A percentile compares a stretch with the other conserved stretches of the same genome.
Conservation (phyloP, 2,113 vertebrate genomes). For the Ptyas mucosa region DNA sequence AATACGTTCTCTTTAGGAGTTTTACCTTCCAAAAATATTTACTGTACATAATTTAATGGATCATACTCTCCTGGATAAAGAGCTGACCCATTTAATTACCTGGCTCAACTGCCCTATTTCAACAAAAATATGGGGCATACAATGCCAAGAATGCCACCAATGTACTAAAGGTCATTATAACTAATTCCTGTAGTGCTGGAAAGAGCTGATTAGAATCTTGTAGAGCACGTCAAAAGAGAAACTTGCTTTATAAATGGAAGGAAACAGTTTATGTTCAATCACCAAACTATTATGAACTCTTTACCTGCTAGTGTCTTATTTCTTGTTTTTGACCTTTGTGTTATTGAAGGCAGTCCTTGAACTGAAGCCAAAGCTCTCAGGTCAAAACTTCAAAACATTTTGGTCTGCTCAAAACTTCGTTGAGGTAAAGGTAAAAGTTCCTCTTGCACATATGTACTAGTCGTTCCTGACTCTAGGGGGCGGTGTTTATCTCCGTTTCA, state of each 20-base stretch:
- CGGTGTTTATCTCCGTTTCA: no score
- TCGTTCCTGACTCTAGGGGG: no score
- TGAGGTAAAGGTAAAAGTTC: no score
- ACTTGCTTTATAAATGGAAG: constrained; percentile 15
- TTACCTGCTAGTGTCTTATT: background rate
- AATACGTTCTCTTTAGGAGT: constrained; percentile 73
- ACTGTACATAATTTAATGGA: constrained; percentile 77
- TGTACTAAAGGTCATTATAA: constrained; percentile 10
- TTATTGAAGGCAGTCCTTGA: background rate
- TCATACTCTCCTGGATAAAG: constrained; percentile 73
- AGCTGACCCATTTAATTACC: constrained; percentile 77
- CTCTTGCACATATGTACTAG: no score
- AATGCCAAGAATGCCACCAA: constrained; percentile 6
- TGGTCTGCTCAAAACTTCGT: background rate
- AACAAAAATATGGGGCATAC: constrained; percentile 43
- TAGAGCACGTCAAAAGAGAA: constrained; percentile 34
- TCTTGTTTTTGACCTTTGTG: background rate
- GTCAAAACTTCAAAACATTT: background rate
- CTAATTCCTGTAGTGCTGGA: background rate
- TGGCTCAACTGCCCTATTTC: constrained; percentile 63
- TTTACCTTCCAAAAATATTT: constrained; percentile 79
- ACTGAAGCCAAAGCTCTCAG: background rate
- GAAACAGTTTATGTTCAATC: constrained; percentile 23
- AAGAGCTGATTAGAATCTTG: constrained; percentile 21
- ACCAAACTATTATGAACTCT: constrained; percentile 32